These are phyloP conservation scores for Lampris incognitus DNA, from an alignment of 2,113 vertebrate species.

Conservation along the genomic window DNA sequence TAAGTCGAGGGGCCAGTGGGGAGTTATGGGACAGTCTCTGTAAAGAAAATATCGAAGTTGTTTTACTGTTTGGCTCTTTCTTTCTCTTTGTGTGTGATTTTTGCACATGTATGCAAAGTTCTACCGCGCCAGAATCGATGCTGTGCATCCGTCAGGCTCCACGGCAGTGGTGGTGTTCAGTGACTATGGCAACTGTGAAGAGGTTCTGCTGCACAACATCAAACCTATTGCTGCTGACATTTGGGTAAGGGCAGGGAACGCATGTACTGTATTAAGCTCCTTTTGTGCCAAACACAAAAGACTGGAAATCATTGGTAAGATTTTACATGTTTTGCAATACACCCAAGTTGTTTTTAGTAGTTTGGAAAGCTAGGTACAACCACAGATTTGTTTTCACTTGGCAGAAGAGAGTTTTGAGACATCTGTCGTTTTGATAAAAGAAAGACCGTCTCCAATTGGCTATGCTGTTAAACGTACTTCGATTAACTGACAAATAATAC, in stretches of 20 bases:
- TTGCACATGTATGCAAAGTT: constrained; percentile 80
- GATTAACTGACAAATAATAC: too few relatives aligned
- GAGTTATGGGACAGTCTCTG: too few relatives aligned
- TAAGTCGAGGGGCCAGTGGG: too few relatives aligned
- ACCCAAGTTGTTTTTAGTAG: too few relatives aligned
- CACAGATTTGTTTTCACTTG: too few relatives aligned
- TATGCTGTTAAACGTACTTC: too few relatives aligned
- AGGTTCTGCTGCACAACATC: constrained; percentile 96
- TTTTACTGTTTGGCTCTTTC: constrained; percentile 1
- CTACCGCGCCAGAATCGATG: constrained; percentile 95
- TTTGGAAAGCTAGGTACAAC: too few relatives aligned
- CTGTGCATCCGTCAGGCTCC: constrained; percentile 94
- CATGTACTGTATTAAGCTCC: too few relatives aligned
- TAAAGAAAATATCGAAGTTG: neutral
- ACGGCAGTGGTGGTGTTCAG: constrained; percentile 97
- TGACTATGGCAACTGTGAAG: constrained; percentile 98
- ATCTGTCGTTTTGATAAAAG: too few relatives aligned
- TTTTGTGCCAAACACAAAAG: neutral
- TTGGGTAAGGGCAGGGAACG: constrained; percentile 84
- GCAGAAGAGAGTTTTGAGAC: too few relatives aligned
- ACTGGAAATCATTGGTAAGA: neutral
- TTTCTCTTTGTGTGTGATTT: neutral
- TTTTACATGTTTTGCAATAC: too few relatives aligned
- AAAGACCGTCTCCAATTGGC: too few relatives aligned
- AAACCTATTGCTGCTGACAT: constrained; percentile 88